Conservation (phyloP, 2,888 invertebrate species). For the Cyclophora punctaria region DNA sequence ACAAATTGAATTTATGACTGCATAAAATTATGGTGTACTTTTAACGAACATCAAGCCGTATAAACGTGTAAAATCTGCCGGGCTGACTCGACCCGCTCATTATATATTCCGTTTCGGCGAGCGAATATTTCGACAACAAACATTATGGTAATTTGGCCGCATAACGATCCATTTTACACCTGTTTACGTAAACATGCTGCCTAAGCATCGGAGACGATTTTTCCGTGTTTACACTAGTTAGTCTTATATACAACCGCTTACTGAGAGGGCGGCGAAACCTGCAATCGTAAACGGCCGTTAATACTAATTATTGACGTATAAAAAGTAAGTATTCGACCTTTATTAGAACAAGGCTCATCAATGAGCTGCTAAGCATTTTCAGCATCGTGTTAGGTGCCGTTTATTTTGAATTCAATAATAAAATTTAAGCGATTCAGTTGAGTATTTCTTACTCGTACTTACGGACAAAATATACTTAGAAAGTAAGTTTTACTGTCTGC, state of each 20-base stretch:
- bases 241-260: slow-evolving; percentile 27
- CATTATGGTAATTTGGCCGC: slow-evolving; percentile 66
- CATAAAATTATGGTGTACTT: slow-evolving; percentile 53
- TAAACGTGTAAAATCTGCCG: slow-evolving; percentile 52
- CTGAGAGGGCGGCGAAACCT: slow-evolving; percentile 22
- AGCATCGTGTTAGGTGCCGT: too few relatives aligned
- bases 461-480: not conserved
- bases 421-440: too few relatives aligned
- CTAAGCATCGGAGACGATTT: slow-evolving; percentile 55
- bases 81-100: slow-evolving; percentile 51
- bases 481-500: slow-evolving; percentile 9
- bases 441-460: not conserved
- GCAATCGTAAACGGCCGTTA: slow-evolving; percentile 28
- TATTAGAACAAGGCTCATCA: too few relatives aligned
- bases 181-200: slow-evolving; percentile 64
- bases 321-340: not conserved
- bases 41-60: slow-evolving; percentile 49
- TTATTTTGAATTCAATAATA: too few relatives aligned
- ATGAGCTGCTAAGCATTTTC: too few relatives aligned
- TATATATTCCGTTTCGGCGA: slow-evolving; percentile 59
- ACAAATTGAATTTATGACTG: slow-evolving; percentile 50
- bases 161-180: slow-evolving; percentile 68
- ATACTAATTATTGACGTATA: slow-evolving; percentile 17
- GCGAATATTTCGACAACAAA: slow-evolving; percentile 70
- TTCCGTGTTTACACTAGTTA: slow-evolving; percentile 34